A percentile compares a stretch with the other conserved stretches of the same genome.
phyloP scores from a whole-genome alignment of 1,140 invertebrate genomes.

The Bombus fervidus region DNA sequence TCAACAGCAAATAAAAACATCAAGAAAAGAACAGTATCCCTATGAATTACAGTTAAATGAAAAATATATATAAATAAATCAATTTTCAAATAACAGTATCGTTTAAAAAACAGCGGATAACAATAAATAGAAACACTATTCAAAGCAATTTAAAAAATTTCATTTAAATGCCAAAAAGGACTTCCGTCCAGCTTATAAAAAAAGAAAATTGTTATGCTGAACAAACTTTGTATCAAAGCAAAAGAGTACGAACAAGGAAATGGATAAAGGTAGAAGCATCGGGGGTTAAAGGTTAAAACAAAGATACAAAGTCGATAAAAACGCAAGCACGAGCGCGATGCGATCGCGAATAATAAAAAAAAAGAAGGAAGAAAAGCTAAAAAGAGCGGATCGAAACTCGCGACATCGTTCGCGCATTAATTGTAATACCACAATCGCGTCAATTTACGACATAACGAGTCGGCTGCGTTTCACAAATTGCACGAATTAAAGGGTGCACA shows the following conservation, averaged over 20 bases:
- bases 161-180: neutral
- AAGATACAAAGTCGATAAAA: neutral
- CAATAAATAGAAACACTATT: neutral
- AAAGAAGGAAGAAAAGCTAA: neutral
- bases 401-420: conserved; percentile 44
- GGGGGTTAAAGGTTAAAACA: neutral
- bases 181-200: too few species aligned
- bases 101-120: too few species aligned
- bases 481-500: conserved; percentile 39
- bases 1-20: neutral
- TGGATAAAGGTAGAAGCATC: neutral
- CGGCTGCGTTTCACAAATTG: conserved; percentile 48
- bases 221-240: neutral
- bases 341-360: neutral
- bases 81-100: neutral
- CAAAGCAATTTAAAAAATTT: neutral
- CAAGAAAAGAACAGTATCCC: neutral
- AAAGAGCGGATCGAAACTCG: neutral
- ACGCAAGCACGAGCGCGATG: neutral
- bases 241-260: neutral
- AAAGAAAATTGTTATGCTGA: neutral
- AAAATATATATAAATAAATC: neutral
- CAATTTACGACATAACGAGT: conserved; percentile 49
- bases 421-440: conserved; percentile 50
- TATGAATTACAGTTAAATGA: neutral